Evolutionary conservation across 2,888 invertebrate species (phyloP), one percentile per base, ranked within the genome.

Genomic region (Lepidocyrtinus sp.): DNA sequence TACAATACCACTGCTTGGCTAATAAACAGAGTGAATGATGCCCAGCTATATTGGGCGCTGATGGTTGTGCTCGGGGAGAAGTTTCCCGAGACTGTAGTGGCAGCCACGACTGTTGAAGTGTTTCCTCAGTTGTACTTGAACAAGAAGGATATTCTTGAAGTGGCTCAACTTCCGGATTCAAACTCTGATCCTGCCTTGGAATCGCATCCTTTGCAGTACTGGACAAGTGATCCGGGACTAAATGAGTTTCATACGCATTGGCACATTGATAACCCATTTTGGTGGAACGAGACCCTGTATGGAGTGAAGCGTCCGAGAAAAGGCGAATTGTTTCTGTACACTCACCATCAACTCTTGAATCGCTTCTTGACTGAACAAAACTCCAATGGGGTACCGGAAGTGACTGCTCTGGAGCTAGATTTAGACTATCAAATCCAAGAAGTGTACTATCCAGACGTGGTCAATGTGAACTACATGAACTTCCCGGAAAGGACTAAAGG

Each of bases 331-430:
- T 92, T 91, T 83, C 91, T 92, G 88, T 92, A 90, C 89, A 90
- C 90, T 87, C 92, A 93, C 87, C 92, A 93, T 87, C 93, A 94
- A 88, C 87, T 93, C 15, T 87, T 94, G 93, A 9, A 15, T 22
- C 85, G 87, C 21, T 95, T 94, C 89, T 93, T 94, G 87, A 90
- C 94, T 89, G 94, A 94, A 88, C 92, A 94, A 88, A 89, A 94
- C 71, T 92, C 93, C 3, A 92, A 93, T 87, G 92, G 92, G 81
- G 90, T 93, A 64, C 91, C 92, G 15, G 92, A 93, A 82, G 92
- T 94, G 82, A 90, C 91, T 24, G 89, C 90, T 12, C 90, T 93
- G 78, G 90, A 91, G 24, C 90, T 90, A 87, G 89, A 90, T 79
- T 24, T 26, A 5, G 46, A 75, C 19, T 68, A 25, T 15, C 19